Conservation (phyloP, 2,888 invertebrate genomes). For the Anoncus sp. region DNA sequence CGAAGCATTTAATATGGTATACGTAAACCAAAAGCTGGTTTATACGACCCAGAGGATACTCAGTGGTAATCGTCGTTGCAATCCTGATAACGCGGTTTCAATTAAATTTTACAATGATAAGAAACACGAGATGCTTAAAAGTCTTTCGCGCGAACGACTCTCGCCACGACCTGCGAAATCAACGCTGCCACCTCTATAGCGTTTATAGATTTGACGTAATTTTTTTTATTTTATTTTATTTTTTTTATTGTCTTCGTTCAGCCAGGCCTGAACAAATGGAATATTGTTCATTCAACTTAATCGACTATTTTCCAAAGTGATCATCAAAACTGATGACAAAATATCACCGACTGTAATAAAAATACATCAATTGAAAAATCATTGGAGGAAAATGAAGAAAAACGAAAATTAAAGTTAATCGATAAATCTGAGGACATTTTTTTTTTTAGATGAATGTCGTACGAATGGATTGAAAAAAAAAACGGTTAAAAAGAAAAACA, state of each 20-base stretch:
- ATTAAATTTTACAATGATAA: slow-evolving; percentile 68
- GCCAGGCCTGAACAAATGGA: slow-evolving; percentile 43
- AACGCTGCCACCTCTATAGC: slow-evolving; percentile 35
- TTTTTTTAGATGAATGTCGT: neutral
- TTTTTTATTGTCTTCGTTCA: slow-evolving; percentile 53
- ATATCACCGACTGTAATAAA: slow-evolving; percentile 24
- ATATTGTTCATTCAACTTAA: slow-evolving; percentile 45
- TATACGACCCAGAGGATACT: slow-evolving; percentile 53
- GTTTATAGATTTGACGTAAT: slow-evolving; percentile 52
- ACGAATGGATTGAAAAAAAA: slow-evolving; percentile 1
- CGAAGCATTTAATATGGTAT: slow-evolving; percentile 37
- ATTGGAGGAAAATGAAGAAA: slow-evolving; percentile 7
- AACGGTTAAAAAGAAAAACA: slow-evolving; percentile 6
- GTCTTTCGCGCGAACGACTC: slow-evolving; percentile 53
- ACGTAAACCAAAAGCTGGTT: slow-evolving; percentile 42
- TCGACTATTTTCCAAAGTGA: slow-evolving; percentile 31
- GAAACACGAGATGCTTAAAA: slow-evolving; percentile 53
- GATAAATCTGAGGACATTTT: neutral
- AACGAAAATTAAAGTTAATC: slow-evolving; percentile 6
- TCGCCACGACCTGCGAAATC: slow-evolving; percentile 26
- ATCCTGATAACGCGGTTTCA: slow-evolving; percentile 65
- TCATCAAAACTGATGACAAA: slow-evolving; percentile 27
- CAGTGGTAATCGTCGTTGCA: slow-evolving; percentile 61
- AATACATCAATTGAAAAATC: slow-evolving; percentile 2
- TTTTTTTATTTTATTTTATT: neutral